Evolutionary conservation across 2,888 invertebrate species (phyloP).

Genomic region (Prostheceraeus crozeri): DNA sequence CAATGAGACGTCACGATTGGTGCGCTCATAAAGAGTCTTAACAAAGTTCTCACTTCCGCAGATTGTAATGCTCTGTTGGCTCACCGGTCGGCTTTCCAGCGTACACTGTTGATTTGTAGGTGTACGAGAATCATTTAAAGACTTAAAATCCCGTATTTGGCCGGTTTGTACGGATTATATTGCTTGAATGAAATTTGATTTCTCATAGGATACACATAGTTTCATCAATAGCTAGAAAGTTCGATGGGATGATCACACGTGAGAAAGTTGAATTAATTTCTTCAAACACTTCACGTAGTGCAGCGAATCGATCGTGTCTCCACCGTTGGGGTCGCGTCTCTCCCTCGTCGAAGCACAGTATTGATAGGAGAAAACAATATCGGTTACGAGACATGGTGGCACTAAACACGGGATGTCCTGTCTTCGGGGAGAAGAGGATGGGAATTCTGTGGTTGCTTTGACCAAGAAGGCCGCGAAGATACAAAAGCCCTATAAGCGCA

Average conservation of each 20-base stretch:
- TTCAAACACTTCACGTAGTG: conserved; percentile 7
- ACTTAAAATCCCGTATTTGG: conserved; percentile 1
- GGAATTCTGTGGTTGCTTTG: neutral
- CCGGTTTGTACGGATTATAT: conserved; percentile 20
- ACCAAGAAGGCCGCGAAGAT: conserved; percentile 13
- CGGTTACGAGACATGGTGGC: conserved; percentile 5
- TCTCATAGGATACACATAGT: conserved; percentile 11
- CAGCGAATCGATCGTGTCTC: conserved; percentile 1
- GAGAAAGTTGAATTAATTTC: neutral
- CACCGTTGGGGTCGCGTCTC: neutral
- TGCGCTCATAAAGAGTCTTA: neutral
- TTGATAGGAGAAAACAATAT: conserved; percentile 2
- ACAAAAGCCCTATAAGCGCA: neutral
- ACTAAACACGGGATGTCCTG: conserved; percentile 11
- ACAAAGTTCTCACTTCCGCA: conserved; percentile 1
- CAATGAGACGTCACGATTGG: conserved; percentile 2
- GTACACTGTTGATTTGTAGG: conserved; percentile 14
- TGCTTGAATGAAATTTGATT: conserved; percentile 11
- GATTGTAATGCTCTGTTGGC: neutral
- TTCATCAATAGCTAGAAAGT: conserved; percentile 1
- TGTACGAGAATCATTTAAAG: conserved; percentile 22
- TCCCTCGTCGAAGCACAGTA: neutral
- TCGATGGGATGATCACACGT: neutral
- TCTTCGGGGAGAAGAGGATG: neutral
- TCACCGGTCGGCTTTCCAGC: neutral